Evolutionary conservation across 1,140 invertebrate species (phyloP).

Genomic region (Scaptomyza montana): DNA sequence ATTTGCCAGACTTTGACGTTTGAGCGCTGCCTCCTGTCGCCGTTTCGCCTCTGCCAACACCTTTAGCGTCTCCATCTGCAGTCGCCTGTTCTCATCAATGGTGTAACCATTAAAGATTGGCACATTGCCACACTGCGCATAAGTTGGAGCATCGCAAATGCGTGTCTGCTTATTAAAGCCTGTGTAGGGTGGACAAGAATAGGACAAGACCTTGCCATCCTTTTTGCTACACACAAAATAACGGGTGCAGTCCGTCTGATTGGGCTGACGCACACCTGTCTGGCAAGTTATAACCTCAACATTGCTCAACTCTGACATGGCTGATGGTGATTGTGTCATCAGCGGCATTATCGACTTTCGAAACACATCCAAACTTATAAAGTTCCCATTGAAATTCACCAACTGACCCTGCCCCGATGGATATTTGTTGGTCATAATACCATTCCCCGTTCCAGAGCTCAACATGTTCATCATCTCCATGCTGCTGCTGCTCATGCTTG

Average conservation of each 20-base stretch:
- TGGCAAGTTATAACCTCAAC: constrained; percentile 84
- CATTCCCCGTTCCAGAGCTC: constrained; percentile 1
- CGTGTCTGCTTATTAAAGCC: constrained; percentile 84
- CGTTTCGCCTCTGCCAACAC: constrained; percentile 70
- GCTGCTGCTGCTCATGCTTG: constrained; percentile 61
- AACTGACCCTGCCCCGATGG: constrained; percentile 42
- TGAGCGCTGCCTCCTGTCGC: constrained; percentile 64
- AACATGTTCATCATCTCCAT: constrained; percentile 65
- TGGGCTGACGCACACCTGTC: constrained; percentile 84
- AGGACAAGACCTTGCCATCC: constrained; percentile 82
- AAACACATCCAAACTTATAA: constrained; percentile 77
- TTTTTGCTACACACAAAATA: constrained; percentile 85
- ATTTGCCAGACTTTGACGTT: constrained; percentile 72
- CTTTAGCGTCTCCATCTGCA: constrained; percentile 74
- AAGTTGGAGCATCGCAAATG: constrained; percentile 84
- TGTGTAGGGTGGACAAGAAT: constrained; percentile 84
- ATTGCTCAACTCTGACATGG: constrained; percentile 57
- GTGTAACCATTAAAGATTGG: constrained; percentile 55
- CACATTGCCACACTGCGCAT: constrained; percentile 72
- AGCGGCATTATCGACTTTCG: constrained; percentile 76
- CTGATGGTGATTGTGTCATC: constrained; percentile 49
- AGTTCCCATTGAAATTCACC: constrained; percentile 79
- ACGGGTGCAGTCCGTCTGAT: constrained; percentile 84
- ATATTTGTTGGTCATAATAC: constrained; percentile 33
- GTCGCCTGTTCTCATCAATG: constrained; percentile 63